phyloP scores from a whole-genome alignment of 2,113 vertebrate genomes.

The Calyptommatus sinebrachiatus region DNA sequence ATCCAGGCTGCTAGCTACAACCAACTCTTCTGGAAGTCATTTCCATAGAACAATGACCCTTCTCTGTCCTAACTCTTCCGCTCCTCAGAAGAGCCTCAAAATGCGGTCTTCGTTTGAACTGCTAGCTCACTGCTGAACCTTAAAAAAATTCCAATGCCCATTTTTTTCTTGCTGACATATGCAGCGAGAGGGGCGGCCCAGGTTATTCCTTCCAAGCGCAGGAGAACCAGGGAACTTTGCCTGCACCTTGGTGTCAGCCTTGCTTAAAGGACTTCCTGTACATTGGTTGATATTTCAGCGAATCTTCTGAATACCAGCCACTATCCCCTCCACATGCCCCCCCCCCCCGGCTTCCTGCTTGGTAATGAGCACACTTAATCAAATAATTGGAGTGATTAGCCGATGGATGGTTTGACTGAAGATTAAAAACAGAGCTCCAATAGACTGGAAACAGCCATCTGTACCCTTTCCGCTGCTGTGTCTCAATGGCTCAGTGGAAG shows the following conservation, averaged over 20 bases:
- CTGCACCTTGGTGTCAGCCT: no score
- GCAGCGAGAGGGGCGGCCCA: no score
- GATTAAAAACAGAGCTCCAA: conserved; percentile 18
- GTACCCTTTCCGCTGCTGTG: not conserved
- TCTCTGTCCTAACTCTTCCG: no score
- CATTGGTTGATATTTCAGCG: not conserved
- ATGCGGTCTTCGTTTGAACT: no score
- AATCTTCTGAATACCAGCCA: not conserved
- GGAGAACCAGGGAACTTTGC: no score
- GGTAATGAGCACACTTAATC: conserved; percentile 19
- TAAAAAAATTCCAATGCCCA: not conserved
- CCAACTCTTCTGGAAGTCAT: no score
- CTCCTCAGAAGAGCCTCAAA: no score
- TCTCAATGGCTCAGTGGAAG: not conserved
- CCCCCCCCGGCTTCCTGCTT: not conserved
- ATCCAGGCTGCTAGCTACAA: no score
- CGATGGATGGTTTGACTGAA: conserved; percentile 12
- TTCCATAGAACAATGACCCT: no score
- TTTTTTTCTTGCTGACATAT: no score
- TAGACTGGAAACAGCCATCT: conserved; percentile 15
- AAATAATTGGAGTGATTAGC: conserved; percentile 26
- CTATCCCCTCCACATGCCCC: not conserved
- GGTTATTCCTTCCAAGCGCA: no score
- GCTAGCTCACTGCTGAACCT: no score
- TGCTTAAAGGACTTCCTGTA: not conserved